These are phyloP conservation scores for Rhopalosiphum padi DNA, from an alignment of 1,140 invertebrate species.

Conservation along the genomic window DNA sequence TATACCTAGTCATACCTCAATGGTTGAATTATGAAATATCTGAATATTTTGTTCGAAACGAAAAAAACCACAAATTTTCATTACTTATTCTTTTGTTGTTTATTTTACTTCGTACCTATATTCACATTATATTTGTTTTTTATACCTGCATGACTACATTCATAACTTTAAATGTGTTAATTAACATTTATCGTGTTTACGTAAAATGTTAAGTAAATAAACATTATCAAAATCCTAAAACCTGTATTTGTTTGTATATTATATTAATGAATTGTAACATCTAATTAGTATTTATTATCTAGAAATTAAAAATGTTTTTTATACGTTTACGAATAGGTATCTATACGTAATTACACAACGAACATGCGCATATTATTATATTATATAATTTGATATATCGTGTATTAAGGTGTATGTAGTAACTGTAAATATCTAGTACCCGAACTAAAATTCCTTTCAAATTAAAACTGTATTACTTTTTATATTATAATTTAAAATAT, in stretches of 20 bases:
- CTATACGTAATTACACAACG: neutral
- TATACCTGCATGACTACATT: neutral
- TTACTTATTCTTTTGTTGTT: neutral
- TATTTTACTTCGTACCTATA: neutral
- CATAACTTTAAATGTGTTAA: neutral
- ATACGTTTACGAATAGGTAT: neutral
- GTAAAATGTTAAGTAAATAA: neutral
- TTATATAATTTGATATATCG: neutral
- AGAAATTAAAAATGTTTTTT: neutral
- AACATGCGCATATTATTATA: neutral
- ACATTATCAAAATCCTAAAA: neutral
- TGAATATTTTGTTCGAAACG: neutral
- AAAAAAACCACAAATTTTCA: neutral
- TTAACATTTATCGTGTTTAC: neutral
- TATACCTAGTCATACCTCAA: neutral
- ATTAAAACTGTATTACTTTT: neutral
- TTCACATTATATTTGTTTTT: neutral
- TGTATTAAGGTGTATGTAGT: neutral
- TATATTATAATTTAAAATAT: neutral
- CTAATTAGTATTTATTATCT: conserved; percentile 9
- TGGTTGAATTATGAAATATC: neutral
- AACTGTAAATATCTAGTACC: neutral
- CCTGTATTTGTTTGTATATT: neutral
- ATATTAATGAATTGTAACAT: neutral
- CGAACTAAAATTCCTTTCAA: neutral